Percentiles rank a stretch among this genome's conserved stretches.
Conservation (phyloP, 2,888 invertebrate species). For the Himalopsyche tibetana region DNA sequence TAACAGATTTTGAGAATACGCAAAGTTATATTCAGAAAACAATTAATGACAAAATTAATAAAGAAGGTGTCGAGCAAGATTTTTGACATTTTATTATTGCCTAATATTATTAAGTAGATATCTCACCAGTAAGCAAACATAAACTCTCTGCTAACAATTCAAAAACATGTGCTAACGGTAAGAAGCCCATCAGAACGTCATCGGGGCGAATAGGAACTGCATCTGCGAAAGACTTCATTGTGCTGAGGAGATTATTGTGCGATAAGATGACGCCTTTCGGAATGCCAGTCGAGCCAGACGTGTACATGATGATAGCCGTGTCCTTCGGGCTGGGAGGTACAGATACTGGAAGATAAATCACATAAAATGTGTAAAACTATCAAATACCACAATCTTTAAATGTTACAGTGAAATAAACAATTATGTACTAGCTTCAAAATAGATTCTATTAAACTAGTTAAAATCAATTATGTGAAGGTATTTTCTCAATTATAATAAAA, state of each 20-base stretch:
- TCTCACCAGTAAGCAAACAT: conserved; percentile 86
- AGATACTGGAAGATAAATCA: conserved; percentile 72
- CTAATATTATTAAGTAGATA: background rate
- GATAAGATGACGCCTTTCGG: conserved; percentile 93
- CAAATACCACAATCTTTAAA: too few relatives aligned
- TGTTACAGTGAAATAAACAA: too few relatives aligned
- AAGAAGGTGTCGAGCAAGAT: too few relatives aligned
- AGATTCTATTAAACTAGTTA: too few relatives aligned
- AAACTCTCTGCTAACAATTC: conserved; percentile 95
- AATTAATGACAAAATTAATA: too few relatives aligned
- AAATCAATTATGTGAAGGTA: too few relatives aligned
- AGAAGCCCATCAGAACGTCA: conserved; percentile 95
- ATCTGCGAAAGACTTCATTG: conserved; percentile 89
- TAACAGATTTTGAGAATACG: too few relatives aligned
- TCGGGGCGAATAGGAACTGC: conserved; percentile 82
- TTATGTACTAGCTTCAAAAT: too few relatives aligned
- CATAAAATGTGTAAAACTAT: background rate
- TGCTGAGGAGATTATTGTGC: conserved; percentile 88
- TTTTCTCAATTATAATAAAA: too few relatives aligned
- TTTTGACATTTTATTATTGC: too few relatives aligned
- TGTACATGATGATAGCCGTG: conserved; percentile 98
- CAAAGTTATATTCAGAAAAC: too few relatives aligned
- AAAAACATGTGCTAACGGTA: conserved; percentile 97
- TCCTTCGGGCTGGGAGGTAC: conserved; percentile 84
- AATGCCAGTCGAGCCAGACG: conserved; percentile 96